Evolutionary conservation across 2,797 vertebrate species (phyloP).

Genomic region (Neosilurus hyrtlii): DNA sequence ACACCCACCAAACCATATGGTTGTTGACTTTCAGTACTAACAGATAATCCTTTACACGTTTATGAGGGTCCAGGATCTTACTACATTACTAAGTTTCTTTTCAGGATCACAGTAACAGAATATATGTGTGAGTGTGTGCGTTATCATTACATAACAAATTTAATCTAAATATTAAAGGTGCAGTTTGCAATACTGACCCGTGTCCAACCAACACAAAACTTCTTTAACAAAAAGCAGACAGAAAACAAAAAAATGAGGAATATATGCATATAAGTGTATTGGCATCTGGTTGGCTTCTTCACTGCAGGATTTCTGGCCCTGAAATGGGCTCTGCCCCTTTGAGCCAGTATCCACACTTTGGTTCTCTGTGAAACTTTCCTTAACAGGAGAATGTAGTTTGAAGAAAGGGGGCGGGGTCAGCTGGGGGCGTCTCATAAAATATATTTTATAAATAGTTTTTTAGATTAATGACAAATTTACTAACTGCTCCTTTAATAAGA

Average conservation of each 20-base stretch:
- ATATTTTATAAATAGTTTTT: no score
- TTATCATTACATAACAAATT: background rate
- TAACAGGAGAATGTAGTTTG: background rate
- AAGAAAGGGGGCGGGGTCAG: background rate
- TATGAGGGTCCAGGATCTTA: background rate
- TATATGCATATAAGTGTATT: no score
- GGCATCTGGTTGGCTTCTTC: background rate
- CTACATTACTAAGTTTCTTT: background rate
- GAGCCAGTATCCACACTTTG: background rate
- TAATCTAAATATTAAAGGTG: constrained; percentile 8
- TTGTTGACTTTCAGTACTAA: background rate
- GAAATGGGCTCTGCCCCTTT: background rate
- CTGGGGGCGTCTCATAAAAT: background rate
- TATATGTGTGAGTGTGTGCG: background rate
- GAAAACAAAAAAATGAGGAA: no score
- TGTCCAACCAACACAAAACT: no score
- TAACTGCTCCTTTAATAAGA: constrained; percentile 13
- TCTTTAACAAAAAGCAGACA: no score
- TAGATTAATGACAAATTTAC: background rate
- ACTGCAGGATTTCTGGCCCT: constrained; percentile 3
- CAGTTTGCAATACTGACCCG: background rate
- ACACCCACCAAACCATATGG: background rate
- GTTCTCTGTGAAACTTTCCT: background rate
- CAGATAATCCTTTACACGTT: background rate
- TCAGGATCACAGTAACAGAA: background rate